These are phyloP conservation scores for Xenus cinereus DNA, from an alignment of 2,113 vertebrate genomes.

Conservation along the genomic window DNA sequence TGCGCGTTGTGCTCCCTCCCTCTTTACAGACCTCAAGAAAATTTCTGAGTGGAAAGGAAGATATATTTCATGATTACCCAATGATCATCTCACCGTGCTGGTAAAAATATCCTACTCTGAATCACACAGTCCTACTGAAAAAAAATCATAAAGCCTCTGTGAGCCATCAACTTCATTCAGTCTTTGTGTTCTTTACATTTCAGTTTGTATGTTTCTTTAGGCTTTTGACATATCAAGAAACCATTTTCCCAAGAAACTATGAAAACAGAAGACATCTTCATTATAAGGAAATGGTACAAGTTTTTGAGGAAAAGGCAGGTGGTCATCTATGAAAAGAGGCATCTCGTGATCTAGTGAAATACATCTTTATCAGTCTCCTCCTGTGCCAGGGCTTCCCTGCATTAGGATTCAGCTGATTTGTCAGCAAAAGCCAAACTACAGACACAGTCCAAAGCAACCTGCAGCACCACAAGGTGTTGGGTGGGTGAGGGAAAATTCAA, in stretches of 20 bases:
- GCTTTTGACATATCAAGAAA: background rate
- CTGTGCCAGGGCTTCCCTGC: background rate
- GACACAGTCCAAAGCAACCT: background rate
- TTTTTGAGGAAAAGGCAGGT: background rate
- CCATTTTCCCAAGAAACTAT: background rate
- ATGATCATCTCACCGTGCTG: background rate
- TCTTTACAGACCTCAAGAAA: background rate
- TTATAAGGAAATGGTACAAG: background rate
- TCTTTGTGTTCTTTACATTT: background rate
- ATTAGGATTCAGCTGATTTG: background rate
- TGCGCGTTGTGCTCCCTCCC: rapidly evolving
- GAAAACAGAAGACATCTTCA: background rate
- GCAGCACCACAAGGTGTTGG: background rate
- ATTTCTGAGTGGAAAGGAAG: background rate
- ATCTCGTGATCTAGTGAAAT: background rate
- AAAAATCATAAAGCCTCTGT: background rate
- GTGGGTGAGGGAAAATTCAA: background rate
- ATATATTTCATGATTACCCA: background rate
- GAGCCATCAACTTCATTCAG: background rate
- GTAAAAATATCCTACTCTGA: background rate
- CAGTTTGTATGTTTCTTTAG: background rate
- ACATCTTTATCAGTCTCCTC: background rate
- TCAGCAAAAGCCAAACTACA: background rate
- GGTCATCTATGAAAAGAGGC: background rate
- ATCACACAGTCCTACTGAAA: background rate